Evolutionary conservation across 2,888 invertebrate genomes (phyloP).

Genomic region (Thereva nobilitata): DNA sequence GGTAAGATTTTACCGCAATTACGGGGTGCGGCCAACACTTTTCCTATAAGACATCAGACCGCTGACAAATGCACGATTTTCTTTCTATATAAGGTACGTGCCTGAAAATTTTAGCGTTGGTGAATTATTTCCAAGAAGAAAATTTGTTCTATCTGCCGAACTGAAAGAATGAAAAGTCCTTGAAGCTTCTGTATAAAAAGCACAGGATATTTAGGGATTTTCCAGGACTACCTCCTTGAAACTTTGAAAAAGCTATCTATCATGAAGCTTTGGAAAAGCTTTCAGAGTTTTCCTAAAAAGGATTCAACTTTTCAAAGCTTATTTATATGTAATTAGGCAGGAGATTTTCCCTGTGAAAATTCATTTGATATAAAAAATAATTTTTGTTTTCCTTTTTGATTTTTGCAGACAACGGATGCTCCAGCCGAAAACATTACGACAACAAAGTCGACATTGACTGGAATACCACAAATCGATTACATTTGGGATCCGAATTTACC

Average conservation of each 20-base stretch:
- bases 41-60: conserved; percentile 22
- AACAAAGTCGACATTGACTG: conserved; percentile 64
- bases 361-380: not conserved
- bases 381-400: conserved; percentile 26
- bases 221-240: too few relatives aligned
- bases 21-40: conserved; percentile 19
- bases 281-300: not conserved
- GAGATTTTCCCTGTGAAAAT: not conserved
- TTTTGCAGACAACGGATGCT: conserved; percentile 40
- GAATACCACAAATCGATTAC: conserved; percentile 87
- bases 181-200: too few relatives aligned
- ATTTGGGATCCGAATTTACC: conserved; percentile 88
- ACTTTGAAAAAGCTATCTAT: too few relatives aligned
- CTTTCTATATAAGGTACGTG: too few relatives aligned
- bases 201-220: too few relatives aligned
- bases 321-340: not conserved
- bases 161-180: too few relatives aligned
- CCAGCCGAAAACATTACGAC: conserved; percentile 35
- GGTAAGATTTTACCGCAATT: conserved; percentile 14
- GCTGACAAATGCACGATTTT: not conserved
- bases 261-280: too few relatives aligned
- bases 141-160: too few relatives aligned
- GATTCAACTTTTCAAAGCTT: not conserved
- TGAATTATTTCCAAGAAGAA: too few relatives aligned
- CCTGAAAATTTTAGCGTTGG: too few relatives aligned